Percentiles rank a stretch among this genome's conserved stretches.
Conservation (phyloP, 2,888 invertebrate genomes). For the Idaea straminata region DNA sequence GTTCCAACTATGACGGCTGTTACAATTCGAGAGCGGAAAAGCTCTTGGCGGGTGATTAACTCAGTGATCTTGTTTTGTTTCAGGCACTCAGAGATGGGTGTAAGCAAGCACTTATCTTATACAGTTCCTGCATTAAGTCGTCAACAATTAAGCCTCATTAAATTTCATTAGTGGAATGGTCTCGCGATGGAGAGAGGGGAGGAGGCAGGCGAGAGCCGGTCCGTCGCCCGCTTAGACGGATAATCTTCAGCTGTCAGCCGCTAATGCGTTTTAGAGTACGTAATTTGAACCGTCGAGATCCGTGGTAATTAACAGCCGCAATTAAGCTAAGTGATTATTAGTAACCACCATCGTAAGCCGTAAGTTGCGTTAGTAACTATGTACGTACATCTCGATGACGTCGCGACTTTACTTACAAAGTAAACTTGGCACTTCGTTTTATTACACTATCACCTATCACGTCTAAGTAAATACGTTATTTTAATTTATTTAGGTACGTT, state of each 20-base stretch:
- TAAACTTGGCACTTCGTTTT: not conserved
- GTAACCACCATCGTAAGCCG: slow-evolving; percentile 59
- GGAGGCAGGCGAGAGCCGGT: slow-evolving; percentile 40
- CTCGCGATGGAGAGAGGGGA: slow-evolving; percentile 54
- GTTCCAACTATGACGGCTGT: slow-evolving; percentile 24
- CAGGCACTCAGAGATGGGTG: slow-evolving; percentile 50
- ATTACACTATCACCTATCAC: not conserved
- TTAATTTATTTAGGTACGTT: not conserved
- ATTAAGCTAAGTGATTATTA: slow-evolving; percentile 79
- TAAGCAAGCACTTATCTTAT: slow-evolving; percentile 66
- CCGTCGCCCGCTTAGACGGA: slow-evolving; percentile 73
- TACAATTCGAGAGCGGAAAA: slow-evolving; percentile 33
- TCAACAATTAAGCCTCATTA: slow-evolving; percentile 79
- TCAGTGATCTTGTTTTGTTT: slow-evolving; percentile 54
- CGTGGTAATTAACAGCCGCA: slow-evolving; percentile 76
- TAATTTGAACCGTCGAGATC: slow-evolving; percentile 80
- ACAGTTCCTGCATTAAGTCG: slow-evolving; percentile 76
- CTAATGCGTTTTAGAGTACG: slow-evolving; percentile 81
- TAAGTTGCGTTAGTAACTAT: slow-evolving; percentile 38
- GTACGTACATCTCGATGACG: not conserved
- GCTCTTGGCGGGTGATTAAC: slow-evolving; percentile 32
- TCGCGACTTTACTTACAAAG: not conserved
- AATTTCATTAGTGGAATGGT: slow-evolving; percentile 74
- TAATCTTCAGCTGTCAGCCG: slow-evolving; percentile 79
- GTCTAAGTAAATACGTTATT: not conserved